Base-by-base conservation (phyloP, 1,140 invertebrate species). In the Ceratoteleas bidentatus region DNA sequence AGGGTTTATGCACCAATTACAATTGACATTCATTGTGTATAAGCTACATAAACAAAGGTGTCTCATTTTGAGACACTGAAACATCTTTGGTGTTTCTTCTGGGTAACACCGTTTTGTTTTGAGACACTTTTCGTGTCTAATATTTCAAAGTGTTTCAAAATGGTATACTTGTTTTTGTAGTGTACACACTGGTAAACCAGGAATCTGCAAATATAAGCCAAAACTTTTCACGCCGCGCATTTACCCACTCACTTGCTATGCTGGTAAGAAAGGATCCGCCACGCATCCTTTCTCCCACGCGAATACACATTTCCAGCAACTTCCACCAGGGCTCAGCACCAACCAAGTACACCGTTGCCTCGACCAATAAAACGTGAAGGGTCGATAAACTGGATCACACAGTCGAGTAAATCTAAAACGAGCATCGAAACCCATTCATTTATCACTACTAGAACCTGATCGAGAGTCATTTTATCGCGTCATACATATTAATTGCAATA, bases 301-400 rank as follows among this genome's bases (percentile, higher is more conserved):
- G 43, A 50, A 33, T 47, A 69, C 52, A 65, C 60, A 64, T 62
- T 74, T 74, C 0, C 57, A 10, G 14, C 47, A 0, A 13, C 50
- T 7, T 16, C 77, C 64, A 66, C 64, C 50, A 80, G 77, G 62
- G 62, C 56, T 68, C 77, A 80, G 77, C 77, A 80, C 69, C 45
- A 47, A 47, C 47, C 69, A 57, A 62, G 10, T 58, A 58, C 60
- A n/a, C 40, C 47, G 1, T 15, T 0, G 13, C 14, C 40, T 45
- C 49, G 10, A 0, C 2, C 34, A 38, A 36, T n/a, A 11, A 53
- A 45, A 13, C 40, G 32, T 13, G 6, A 61, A 43, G 36, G 24
- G 58, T 62, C 58, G 50, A 56, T 73, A 73, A 73, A 62, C 69
- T 62, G 58, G 50, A 54, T 10, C 43, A 73, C 36, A 9, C 45